Evolutionary conservation across 2,888 invertebrate genomes (phyloP), one percentile per base, ranked within the genome.

Genomic region (Griposia aprilina): DNA sequence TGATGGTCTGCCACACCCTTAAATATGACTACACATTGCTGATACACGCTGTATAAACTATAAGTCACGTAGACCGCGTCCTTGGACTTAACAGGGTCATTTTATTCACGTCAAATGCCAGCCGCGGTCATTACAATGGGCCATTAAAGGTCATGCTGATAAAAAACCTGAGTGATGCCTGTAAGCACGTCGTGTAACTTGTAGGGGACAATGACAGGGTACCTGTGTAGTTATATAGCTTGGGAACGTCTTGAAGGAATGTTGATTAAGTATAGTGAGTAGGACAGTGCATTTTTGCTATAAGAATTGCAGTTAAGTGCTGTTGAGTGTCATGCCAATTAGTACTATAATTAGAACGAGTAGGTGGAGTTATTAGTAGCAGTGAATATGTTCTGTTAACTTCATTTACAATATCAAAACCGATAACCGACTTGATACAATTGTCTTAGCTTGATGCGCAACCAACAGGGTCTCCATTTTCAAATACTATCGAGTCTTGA

Each of bases 161-260:
- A 74, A 85, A 85, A 78, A 80, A 85, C 74, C 20, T 80, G 62
- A 79, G n/a, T 69, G 65, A 78, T 60, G 71, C 11, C 41, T 62
- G 60, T 50, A 23, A 3, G 7, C 72, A 78, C 23, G 41, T 57
- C 66, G 85, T 68, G 36, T 20, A 26, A 71, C 73, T 8, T 57
- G 77, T 60, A 48, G 45, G 36, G 48, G 23, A 66, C 60, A 80
- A 80, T 60, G 48, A 10, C 52, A 36, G 23, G 50, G 26, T 62
- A 36, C 41, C 41, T 67, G 11, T 30, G 11, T 30, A 52, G 45
- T 0, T 30, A 20, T 20, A 1, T 4, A 26, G 41, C 76, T 52
- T 81, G 84, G 78, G 74, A 81, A 78, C 72, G 36, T 11, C 41
- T 36, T n/a, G 0, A 30, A 48, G 11, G 73, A 78, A 73, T 70